Evolutionary conservation across 1,140 invertebrate species (phyloP).

Genomic region (Babylonia areolata): DNA sequence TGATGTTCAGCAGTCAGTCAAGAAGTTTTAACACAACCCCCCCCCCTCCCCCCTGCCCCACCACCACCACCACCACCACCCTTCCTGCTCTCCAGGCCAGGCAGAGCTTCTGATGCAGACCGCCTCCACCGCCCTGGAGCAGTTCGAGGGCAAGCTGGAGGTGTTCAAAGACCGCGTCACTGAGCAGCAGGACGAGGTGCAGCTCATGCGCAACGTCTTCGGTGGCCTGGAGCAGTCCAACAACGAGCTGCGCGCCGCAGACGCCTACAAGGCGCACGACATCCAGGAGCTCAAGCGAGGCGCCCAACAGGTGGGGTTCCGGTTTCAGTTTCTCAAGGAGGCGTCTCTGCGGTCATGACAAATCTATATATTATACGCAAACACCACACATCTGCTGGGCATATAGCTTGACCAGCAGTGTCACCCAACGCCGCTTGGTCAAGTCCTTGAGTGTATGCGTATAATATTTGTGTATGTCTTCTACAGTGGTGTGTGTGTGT

Average conservation of each 20-base stretch:
- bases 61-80: too few species aligned
- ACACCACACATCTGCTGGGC: too few species aligned
- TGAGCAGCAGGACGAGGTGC: conserved; percentile 33
- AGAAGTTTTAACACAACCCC: not conserved
- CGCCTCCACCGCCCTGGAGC: not conserved
- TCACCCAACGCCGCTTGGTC: too few species aligned
- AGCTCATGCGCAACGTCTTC: conserved; percentile 28
- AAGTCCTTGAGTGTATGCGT: too few species aligned
- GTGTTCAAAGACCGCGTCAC: conserved; percentile 31
- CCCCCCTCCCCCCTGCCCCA: too few species aligned
- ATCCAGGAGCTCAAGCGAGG: conserved; percentile 31
- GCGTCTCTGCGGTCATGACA: too few species aligned
- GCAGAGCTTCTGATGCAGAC: conserved; percentile 25
- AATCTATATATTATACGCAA: too few species aligned
- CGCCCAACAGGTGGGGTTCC: not conserved
- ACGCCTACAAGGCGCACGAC: conserved; percentile 32
- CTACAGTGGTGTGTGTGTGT: too few species aligned
- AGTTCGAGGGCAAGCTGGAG: conserved; percentile 24
- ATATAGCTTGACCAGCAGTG: too few species aligned
- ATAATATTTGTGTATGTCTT: too few species aligned
- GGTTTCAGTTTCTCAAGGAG: too few species aligned
- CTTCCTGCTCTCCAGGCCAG: conserved; percentile 11
- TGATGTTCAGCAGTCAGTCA: not conserved
- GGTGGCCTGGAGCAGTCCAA: conserved; percentile 19
- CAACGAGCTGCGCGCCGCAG: conserved; percentile 24